These are phyloP conservation scores for Anguilla pacifica DNA, from an alignment of 2,797 vertebrate species.

Conservation along the genomic window DNA sequence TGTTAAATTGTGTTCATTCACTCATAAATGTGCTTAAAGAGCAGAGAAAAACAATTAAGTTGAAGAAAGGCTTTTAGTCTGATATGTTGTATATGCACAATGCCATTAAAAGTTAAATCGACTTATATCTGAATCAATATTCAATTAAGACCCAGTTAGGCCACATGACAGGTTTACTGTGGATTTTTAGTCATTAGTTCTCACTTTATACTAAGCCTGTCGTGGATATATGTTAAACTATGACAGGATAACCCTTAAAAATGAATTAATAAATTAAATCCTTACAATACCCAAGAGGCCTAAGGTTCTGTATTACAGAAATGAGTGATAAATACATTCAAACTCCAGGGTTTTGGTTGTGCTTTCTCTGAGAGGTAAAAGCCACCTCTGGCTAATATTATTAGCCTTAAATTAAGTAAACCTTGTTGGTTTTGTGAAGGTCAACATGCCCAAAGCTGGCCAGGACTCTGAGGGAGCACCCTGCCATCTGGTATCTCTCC, in stretches of 20 bases:
- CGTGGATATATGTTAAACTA: not conserved
- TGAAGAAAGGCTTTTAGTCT: not conserved
- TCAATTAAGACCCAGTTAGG: not conserved
- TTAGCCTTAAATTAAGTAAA: constrained; percentile 1
- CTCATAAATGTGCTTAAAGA: not conserved
- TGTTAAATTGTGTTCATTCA: not conserved
- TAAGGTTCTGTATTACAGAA: not conserved
- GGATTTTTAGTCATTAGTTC: not conserved
- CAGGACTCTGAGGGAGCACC: not conserved
- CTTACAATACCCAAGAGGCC: not conserved
- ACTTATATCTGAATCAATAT: not conserved
- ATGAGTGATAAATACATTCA: not conserved
- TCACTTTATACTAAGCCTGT: not conserved
- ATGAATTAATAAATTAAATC: not conserved
- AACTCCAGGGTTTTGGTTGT: not conserved
- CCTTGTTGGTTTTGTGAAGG: constrained; percentile 1
- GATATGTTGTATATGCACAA: not conserved
- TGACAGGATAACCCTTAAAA: not conserved
- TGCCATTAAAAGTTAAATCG: not conserved
- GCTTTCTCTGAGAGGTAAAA: not conserved
- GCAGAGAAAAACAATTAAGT: not conserved
- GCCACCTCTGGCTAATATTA: not conserved
- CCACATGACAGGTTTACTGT: not conserved
- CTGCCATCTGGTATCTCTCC: not conserved
- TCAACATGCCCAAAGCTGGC: not conserved